Evolutionary conservation across 2,888 invertebrate genomes (phyloP).

Genomic region (Abrostola tripartita): DNA sequence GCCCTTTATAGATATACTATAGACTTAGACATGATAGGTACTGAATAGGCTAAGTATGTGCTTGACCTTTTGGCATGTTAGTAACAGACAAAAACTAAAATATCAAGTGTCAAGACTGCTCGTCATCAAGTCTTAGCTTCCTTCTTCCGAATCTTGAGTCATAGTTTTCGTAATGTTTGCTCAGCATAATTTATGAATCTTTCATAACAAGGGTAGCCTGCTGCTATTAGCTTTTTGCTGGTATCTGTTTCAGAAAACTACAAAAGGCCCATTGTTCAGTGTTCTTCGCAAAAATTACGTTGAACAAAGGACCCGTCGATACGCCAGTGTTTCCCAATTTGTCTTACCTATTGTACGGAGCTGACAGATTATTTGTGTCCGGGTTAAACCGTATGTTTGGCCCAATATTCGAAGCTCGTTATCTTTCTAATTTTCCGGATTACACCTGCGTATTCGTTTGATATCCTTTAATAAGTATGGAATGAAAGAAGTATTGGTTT

Average conservation of each 20-base stretch:
- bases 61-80: too few relatives aligned
- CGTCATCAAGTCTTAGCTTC: conserved; percentile 23
- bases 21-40: too few relatives aligned
- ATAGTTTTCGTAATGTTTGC: conserved; percentile 36
- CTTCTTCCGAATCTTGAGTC: conserved; percentile 31
- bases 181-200: conserved; percentile 31
- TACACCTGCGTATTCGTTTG: conserved; percentile 18
- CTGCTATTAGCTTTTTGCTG: conserved; percentile 50
- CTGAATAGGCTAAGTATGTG: too few relatives aligned
- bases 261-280: conserved; percentile 63
- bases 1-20: too few relatives aligned
- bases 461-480: conserved; percentile 21
- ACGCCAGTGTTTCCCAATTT: conserved; percentile 76
- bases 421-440: conserved; percentile 35
- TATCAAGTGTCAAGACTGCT: conserved; percentile 34
- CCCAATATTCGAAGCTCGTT: conserved; percentile 31
- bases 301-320: conserved; percentile 75
- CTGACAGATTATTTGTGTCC: conserved; percentile 69
- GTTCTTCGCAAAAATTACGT: conserved; percentile 73
- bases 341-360: conserved; percentile 72
- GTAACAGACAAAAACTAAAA: conserved; percentile 9
- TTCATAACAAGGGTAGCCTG: conserved; percentile 29
- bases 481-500: conserved; percentile 6
- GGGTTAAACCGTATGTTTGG: conserved; percentile 61
- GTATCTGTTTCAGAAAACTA: conserved; percentile 50